Evolutionary conservation across 1,140 invertebrate genomes (phyloP).

Genomic region (Ips nitidus): DNA sequence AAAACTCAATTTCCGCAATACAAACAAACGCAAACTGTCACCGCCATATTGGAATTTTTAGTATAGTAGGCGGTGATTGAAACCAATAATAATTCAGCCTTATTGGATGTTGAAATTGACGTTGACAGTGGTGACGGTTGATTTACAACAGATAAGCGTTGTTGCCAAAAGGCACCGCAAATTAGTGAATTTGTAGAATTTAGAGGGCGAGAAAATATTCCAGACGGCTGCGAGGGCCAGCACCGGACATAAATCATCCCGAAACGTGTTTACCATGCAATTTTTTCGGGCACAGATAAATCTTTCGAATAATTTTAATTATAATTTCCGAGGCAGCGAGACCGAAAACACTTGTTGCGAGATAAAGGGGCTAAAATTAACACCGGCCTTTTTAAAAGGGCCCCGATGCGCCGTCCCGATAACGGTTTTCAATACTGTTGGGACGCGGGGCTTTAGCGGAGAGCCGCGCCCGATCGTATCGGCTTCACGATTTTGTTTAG

Average conservation of each 20-base stretch:
- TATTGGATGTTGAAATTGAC: no score
- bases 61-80: no score
- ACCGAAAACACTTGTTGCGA: slow-evolving; percentile 30
- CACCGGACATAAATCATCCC: slow-evolving; percentile 18
- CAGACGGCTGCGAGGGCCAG: no score
- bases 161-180: no score
- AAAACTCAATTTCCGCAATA: no score
- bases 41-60: no score
- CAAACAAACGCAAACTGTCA: no score
- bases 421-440: slow-evolving; percentile 32
- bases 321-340: slow-evolving; percentile 26
- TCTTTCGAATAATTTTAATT: slow-evolving; percentile 32
- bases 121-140: no score
- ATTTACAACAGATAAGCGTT: no score
- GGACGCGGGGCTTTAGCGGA: slow-evolving; percentile 16
- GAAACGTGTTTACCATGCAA: slow-evolving; percentile 32
- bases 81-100: no score
- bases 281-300: slow-evolving; percentile 26
- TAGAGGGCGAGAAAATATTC: no score
- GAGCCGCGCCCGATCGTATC: slow-evolving; percentile 25
- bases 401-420: slow-evolving; percentile 24
- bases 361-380: slow-evolving; percentile 34
- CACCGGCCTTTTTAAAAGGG: slow-evolving; percentile 30
- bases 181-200: no score
- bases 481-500: slow-evolving; percentile 33